A percentile compares a stretch with the other conserved stretches of the same genome.
Evolutionary conservation across 1,140 invertebrate genomes (phyloP).

Genomic region (Glomeris maerens): DNA sequence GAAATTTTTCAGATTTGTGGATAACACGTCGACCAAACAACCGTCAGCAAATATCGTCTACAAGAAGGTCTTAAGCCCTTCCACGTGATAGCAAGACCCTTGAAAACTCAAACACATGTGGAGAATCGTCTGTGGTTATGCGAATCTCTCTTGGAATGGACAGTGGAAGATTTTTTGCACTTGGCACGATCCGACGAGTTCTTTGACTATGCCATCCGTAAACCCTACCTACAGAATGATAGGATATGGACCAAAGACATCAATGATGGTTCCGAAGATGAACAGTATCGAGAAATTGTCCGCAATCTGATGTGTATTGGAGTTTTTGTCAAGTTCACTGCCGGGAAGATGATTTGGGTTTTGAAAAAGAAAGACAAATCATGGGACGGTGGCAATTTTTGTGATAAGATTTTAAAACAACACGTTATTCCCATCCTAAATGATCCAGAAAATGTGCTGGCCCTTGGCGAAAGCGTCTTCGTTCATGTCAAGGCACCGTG

Average conservation of each 20-base stretch:
- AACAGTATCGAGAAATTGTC: constrained; percentile 2
- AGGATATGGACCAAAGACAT: neutral
- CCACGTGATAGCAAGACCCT: constrained; percentile 8
- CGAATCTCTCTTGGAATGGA: neutral
- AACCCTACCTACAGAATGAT: neutral
- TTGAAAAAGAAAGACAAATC: neutral
- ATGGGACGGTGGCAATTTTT: constrained; percentile 1
- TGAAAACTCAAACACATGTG: constrained; percentile 5
- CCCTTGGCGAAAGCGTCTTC: neutral
- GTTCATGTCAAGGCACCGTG: neutral
- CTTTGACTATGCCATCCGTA: neutral
- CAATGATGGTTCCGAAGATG: neutral
- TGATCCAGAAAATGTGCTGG: neutral
- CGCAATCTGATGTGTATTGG: neutral
- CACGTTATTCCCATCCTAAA: neutral
- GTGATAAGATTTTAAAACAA: constrained; percentile 2
- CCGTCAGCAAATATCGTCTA: neutral
- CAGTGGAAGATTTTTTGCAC: constrained; percentile 2
- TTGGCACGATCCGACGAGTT: neutral
- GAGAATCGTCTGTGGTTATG: neutral
- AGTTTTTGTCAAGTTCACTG: constrained; percentile 5
- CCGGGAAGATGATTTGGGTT: neutral
- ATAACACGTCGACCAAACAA: neutral
- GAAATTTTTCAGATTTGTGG: constrained; percentile 1
- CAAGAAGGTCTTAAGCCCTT: constrained; percentile 6